Percentiles rank a stretch among this genome's conserved stretches.
These are phyloP conservation scores for Tiliacea citrago DNA, from an alignment of 2,888 invertebrate species.

Conservation along the genomic window DNA sequence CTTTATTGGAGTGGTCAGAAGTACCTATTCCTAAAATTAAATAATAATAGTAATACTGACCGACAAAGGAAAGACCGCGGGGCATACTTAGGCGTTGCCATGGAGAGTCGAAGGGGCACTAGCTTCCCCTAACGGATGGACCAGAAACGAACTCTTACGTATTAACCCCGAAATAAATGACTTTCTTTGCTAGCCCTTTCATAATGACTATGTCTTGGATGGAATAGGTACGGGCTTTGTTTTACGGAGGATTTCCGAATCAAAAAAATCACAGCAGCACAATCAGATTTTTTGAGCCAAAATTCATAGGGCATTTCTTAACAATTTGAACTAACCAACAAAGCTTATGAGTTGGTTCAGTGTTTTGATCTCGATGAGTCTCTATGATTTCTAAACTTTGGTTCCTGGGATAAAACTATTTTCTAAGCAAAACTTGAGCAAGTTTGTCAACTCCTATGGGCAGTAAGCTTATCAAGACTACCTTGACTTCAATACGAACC, in stretches of 20 bases:
- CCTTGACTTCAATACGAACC: constrained; percentile 12
- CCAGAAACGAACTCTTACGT: constrained; percentile 17
- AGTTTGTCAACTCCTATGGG: not conserved
- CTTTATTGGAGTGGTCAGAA: constrained; percentile 5
- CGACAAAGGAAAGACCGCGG: constrained; percentile 32
- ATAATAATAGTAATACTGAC: constrained; percentile 26
- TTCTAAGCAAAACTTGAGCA: not conserved
- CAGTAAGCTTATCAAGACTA: not conserved
- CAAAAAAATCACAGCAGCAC: too few relatives aligned
- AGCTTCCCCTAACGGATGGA: constrained; percentile 45
- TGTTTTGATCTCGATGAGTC: not conserved
- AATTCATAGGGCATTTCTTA: not conserved
- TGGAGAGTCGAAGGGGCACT: constrained; percentile 45
- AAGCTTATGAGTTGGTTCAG: not conserved
- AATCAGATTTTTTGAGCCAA: not conserved
- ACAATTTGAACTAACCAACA: too few relatives aligned
- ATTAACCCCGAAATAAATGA: constrained; percentile 27
- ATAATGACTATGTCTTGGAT: not conserved
- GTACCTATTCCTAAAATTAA: constrained; percentile 11
- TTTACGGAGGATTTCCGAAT: not conserved
- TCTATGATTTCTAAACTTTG: not conserved
- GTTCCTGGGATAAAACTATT: not conserved
- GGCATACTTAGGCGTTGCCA: constrained; percentile 65
- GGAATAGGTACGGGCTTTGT: not conserved
- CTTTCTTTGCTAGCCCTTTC: constrained; percentile 20